Conservation (phyloP, 2,113 vertebrate species). For the Microtus montanus region DNA sequence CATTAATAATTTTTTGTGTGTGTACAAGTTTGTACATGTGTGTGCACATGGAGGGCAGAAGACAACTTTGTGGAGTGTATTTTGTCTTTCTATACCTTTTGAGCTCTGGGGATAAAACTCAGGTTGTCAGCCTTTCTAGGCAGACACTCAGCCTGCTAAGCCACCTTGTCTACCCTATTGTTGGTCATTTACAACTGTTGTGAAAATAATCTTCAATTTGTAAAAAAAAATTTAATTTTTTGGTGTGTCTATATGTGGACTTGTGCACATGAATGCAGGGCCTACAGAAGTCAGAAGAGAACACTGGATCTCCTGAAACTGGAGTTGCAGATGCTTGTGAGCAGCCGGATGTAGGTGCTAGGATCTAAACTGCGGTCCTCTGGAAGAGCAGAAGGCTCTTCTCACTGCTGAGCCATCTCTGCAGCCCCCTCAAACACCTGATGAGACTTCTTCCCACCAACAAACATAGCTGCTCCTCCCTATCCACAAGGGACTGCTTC, state of each 20-base stretch:
- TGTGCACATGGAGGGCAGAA: neutral
- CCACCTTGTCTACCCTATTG: neutral
- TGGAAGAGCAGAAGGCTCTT: neutral
- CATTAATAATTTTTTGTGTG: neutral
- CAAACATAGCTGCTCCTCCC: neutral
- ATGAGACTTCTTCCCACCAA: neutral
- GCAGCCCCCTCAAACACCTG: neutral
- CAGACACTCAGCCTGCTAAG: neutral
- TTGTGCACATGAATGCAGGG: neutral
- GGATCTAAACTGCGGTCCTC: neutral
- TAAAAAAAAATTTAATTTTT: neutral
- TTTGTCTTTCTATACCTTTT: neutral
- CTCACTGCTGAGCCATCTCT: neutral
- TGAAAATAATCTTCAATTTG: neutral
- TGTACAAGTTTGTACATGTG: neutral
- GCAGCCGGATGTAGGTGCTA: neutral
- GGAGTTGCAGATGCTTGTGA: neutral
- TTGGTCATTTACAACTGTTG: neutral
- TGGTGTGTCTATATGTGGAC: neutral
- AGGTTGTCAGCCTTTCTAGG: neutral
- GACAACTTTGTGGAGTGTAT: neutral
- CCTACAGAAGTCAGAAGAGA: neutral
- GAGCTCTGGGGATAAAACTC: neutral
- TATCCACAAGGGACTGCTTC: neutral
- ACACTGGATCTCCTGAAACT: neutral